Base-by-base conservation (phyloP, 2,113 vertebrate genomes). In the Chaenogobius annularis region DNA sequence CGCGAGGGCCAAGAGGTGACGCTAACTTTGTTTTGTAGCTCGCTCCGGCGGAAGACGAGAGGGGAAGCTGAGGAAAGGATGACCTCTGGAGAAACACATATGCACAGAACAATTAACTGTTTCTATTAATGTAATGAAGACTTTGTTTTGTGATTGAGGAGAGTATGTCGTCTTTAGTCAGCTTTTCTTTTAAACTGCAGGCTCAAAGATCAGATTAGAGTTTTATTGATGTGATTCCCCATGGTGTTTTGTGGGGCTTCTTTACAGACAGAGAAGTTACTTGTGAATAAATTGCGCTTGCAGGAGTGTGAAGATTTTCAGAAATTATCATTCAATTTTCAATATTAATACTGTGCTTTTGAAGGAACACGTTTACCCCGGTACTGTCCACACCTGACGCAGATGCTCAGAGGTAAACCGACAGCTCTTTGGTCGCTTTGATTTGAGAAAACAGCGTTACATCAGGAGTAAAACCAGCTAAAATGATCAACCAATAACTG, bases 1-100 rank as follows among this genome's bases (percentile, higher is more conserved):
- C 78, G 81, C 19, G 26, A 47, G 66, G 72, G 72, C 69, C 59
- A n/a, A 73, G 67, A 74, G 82, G 74, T 86, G 78, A 74, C 43
- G 65, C 65, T 73, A 85, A 65, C 82, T 78, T 63, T 1, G 56
- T 72, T 80, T 35, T 70, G 58, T 37, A 80, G 72, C 62, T 77
- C 22, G 50, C 22, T 15, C 67, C 65, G 65, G 81, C 56, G 43
- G 62, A 63, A 55, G 66, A 70, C 59, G 65, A 69, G 23, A 72
- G 17, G 73, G 55, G 0, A 61, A 19, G 50, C 58, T 40, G 9
- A 35, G 19, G 20, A 2, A 6, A 73, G 66, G 64, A 54, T 46
- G 20, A 61, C 26, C 31, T 26, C 64, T 78, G 54, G 20, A 50
- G 44, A 43, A 61, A 17, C 3, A 72, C 0, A 50, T 22, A 66